These are phyloP conservation scores for Gnatocerus cornutus DNA, from an alignment of 2,888 invertebrate genomes.

Conservation along the genomic window DNA sequence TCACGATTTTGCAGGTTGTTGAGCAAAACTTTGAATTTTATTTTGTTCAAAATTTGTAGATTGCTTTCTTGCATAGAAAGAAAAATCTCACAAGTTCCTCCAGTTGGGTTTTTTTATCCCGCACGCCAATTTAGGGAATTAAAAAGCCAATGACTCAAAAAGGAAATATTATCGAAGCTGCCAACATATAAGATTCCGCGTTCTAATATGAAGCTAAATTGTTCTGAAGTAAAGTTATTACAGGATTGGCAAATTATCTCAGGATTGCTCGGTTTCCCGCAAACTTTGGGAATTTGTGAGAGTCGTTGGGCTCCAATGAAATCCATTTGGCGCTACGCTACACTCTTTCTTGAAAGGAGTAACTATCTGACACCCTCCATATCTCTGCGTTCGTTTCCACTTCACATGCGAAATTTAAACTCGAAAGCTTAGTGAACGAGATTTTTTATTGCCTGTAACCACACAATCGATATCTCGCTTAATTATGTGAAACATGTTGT, in stretches of 20 bases:
- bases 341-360: conserved; percentile 54
- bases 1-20: too few species aligned
- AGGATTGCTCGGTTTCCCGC: conserved; percentile 59
- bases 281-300: conserved; percentile 59
- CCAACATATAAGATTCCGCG: conserved; percentile 34
- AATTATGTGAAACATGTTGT: conserved; percentile 43
- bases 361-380: conserved; percentile 50
- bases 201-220: conserved; percentile 51
- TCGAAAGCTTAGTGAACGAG: conserved; percentile 1
- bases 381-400: conserved; percentile 32
- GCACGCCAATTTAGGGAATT: not conserved
- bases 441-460: conserved; percentile 25
- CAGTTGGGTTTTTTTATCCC: too few species aligned
- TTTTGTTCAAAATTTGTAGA: too few species aligned
- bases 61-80: too few species aligned
- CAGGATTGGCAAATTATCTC: conserved; percentile 62
- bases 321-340: conserved; percentile 61
- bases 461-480: conserved; percentile 20
- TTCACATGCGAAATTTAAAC: conserved; percentile 37
- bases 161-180: conserved; percentile 27
- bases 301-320: conserved; percentile 60
- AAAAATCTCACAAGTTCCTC: too few species aligned
- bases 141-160: conserved; percentile 10
- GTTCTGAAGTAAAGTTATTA: conserved; percentile 57
- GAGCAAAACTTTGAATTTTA: too few species aligned